Evolutionary conservation across 30 jellyfish, hydroid and myxozoan species (phyloP).

Genomic region (Catostylus mosaicus): DNA sequence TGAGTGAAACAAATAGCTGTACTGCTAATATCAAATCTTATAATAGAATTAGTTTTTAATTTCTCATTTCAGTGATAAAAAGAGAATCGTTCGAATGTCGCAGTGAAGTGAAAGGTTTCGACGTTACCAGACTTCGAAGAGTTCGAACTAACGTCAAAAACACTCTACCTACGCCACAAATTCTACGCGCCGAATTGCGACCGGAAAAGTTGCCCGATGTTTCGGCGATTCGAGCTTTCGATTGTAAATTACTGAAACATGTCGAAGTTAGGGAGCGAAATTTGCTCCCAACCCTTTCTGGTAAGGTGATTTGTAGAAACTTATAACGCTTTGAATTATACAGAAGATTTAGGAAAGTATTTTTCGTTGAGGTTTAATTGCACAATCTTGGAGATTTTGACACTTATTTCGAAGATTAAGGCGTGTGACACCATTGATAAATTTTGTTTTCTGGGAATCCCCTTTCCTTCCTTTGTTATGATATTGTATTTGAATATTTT

Average conservation of each 20-base stretch:
- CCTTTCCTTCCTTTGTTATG: too few relatives aligned
- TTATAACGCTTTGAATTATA: background rate
- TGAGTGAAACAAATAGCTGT: too few relatives aligned
- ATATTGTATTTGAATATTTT: too few relatives aligned
- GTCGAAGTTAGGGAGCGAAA: constrained; percentile 77
- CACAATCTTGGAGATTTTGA: background rate
- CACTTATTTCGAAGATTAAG: too few relatives aligned
- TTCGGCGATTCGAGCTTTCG: constrained; percentile 80
- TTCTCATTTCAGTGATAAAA: constrained; percentile 53
- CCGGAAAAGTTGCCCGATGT: constrained; percentile 94
- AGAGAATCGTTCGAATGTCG: constrained; percentile 64
- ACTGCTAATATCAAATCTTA: too few relatives aligned
- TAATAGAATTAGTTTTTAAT: too few relatives aligned
- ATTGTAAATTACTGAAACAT: constrained; percentile 63
- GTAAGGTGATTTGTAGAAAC: constrained; percentile 46
- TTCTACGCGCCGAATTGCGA: constrained; percentile 85
- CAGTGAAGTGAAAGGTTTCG: constrained; percentile 84
- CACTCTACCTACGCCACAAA: constrained; percentile 87
- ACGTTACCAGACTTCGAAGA: constrained; percentile 51
- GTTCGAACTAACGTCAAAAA: constrained; percentile 75
- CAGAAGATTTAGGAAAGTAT: background rate
- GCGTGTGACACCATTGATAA: too few relatives aligned
- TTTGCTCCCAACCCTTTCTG: constrained; percentile 75
- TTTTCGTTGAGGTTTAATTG: too few relatives aligned
- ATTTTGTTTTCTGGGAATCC: constrained; percentile 25